Percentiles rank a stretch among this genome's conserved stretches.
These are phyloP conservation scores for Pterobdella sp. DNA, from an alignment of 2,888 invertebrate species.

Conservation along the genomic window DNA sequence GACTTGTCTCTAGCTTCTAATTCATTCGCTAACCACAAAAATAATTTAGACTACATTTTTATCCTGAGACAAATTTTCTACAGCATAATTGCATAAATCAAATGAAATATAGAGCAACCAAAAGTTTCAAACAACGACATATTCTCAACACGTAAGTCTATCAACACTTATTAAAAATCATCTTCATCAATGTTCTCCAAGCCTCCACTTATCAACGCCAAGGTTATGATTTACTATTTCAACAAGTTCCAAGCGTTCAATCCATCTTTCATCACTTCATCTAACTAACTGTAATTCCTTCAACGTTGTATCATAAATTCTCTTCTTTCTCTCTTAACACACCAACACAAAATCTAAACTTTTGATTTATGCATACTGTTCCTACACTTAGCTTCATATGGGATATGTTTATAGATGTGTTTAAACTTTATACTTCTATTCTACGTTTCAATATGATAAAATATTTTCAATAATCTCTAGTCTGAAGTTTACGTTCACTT, in stretches of 20 bases:
- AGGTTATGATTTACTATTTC: background rate
- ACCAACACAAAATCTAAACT: background rate
- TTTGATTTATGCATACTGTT: background rate
- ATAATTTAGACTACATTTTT: too few relatives aligned
- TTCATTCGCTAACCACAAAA: too few relatives aligned
- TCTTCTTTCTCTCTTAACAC: constrained; percentile 8
- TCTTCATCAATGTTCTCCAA: background rate
- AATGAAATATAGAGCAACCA: too few relatives aligned
- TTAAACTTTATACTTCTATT: too few relatives aligned
- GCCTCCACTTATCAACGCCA: constrained; percentile 1
- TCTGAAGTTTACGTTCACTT: too few relatives aligned
- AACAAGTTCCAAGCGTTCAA: background rate
- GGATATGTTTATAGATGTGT: background rate
- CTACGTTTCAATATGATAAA: too few relatives aligned
- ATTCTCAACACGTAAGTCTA: background rate
- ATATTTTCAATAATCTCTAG: too few relatives aligned
- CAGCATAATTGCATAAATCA: too few relatives aligned
- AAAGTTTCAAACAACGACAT: background rate
- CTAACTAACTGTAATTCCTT: background rate
- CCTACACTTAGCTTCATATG: background rate
- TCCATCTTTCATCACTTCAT: background rate
- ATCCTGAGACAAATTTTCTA: too few relatives aligned
- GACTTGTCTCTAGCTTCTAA: too few relatives aligned
- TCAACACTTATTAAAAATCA: background rate
- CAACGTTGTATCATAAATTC: background rate